Evolutionary conservation across 2,797 vertebrate species (phyloP), one percentile per base, ranked within the genome.

Genomic region (Gouania willdenowi): DNA sequence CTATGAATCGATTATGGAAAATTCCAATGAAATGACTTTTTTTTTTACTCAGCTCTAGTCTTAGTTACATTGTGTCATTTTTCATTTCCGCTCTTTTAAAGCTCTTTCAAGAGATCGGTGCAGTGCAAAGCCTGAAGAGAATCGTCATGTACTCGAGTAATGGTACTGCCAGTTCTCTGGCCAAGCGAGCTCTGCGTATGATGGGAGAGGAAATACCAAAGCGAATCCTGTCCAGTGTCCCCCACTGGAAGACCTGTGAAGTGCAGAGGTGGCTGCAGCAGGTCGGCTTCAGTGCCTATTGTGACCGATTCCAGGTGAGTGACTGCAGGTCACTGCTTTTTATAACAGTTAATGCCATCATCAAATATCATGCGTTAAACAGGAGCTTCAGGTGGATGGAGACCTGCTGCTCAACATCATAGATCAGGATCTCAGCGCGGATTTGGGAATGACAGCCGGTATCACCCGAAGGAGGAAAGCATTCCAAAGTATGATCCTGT

Each of bases 221-320:
- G 18, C 91, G 86, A 24, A 93, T 99, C 65, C 65, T 91, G 49
- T 89, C 94, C 33, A 88, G 87, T 0, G 95, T 99, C 43, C 92
- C 94, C 64, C 95, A 93, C 87, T 99, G 97, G 97, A 99, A 98
- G 65, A 84, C 87, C 29, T 84, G 84, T 0, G 95, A 98, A 59
- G 97, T 99, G 44, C 94, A 93, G 80, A 93, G 77, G 0, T 99
- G 97, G 97, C 87, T 99, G 55, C 94, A 97, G 77, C 96, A 98
- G 83, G 87, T 97, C 0, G 94, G 95, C 69, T 98, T 98, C 55
- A 89, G 82, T 41, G 71, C 86, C 24, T 94, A 83, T 45, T 89
- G 89, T 39, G 82, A 92, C 36, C 83, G 67, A 37, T 98, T 99
- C 82, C 85, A 91, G 92, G 97, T 97, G 80, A 36, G 79, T 44